Percentiles rank a stretch among this genome's conserved stretches.
Evolutionary conservation across 1,140 invertebrate genomes (phyloP).

Genomic region (Cherax quadricarinatus): DNA sequence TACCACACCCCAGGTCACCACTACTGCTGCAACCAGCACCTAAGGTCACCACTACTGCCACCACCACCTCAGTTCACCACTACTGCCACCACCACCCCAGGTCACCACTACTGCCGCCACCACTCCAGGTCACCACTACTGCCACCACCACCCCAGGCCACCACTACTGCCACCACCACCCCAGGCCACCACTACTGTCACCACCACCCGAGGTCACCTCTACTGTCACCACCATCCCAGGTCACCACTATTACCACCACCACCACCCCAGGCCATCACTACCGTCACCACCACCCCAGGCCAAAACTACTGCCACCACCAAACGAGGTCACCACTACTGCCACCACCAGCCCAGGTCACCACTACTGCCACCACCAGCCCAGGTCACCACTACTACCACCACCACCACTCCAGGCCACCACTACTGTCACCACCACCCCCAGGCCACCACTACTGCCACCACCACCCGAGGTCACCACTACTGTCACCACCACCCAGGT

Average conservation of each 20-base stretch:
- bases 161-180: not conserved
- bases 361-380: not conserved
- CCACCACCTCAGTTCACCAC: no score
- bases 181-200: not conserved
- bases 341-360: no score
- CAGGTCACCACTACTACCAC: not conserved
- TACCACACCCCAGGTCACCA: not conserved
- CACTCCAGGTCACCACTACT: not conserved
- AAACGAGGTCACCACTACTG: no score
- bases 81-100: no score
- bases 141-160: not conserved
- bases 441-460: not conserved
- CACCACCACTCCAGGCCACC: not conserved
- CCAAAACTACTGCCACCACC: not conserved
- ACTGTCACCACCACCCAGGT: not conserved
- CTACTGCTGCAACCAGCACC: not conserved
- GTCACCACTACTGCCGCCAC: not conserved
- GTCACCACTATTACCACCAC: not conserved
- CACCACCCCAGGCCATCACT: not conserved
- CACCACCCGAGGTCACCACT: not conserved
- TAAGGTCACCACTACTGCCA: not conserved
- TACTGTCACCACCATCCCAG: no score
- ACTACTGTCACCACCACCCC: not conserved
- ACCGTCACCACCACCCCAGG: not conserved
- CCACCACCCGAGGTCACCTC: no score